Evolutionary conservation across 2,797 vertebrate species (phyloP), one percentile per base, ranked within the genome.

Genomic region (Moxostoma hubbsi): DNA sequence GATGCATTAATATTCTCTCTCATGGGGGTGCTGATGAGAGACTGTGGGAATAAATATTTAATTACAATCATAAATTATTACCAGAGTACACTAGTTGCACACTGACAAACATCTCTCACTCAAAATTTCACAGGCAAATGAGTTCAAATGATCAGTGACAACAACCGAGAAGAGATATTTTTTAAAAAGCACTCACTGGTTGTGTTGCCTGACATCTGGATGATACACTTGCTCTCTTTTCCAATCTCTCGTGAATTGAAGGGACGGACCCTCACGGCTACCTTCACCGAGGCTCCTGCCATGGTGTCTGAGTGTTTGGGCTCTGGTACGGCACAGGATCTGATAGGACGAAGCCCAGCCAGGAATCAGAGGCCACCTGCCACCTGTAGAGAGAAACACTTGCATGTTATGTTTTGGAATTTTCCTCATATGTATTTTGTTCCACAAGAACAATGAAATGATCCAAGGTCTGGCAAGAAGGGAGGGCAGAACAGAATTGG

Each of bases 201-300:
- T 69, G 97, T 99, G 92, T 96, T 99, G 70, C 97, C 98, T 0
- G 96, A 91, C 98, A 99, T 99, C 93, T 99, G 97, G 85, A 99
- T 99, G 82, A 99, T 99, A 88, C 98, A 99, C 89, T 98, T 99
- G 84, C 97, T 98, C 0, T 99, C 98, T 10, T 96, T 96, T 86
- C 93, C 91, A 12, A 96, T 97, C 88, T 99, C 98, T 79, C 98
- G 94, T 88, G 97, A 97, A 89, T 99, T 99, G 91, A 99, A 99
- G 88, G 98, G 98, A 83, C 98, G 95, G 81, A 99, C 97, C 0
- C 98, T 95, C 89, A 99, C 98, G 0, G 97, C 98, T 92, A 98
- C 98, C 92, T 99, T 99, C 84, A 99, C 98, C 0, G 98, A 98
- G 0, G 97, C 96, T 87, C 93, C 95, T 0, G 98, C 96, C 98